Percentiles rank a stretch among this genome's conserved stretches.
Evolutionary conservation across 2,888 invertebrate species (phyloP).

Genomic region (Schizotus pectinicornis): DNA sequence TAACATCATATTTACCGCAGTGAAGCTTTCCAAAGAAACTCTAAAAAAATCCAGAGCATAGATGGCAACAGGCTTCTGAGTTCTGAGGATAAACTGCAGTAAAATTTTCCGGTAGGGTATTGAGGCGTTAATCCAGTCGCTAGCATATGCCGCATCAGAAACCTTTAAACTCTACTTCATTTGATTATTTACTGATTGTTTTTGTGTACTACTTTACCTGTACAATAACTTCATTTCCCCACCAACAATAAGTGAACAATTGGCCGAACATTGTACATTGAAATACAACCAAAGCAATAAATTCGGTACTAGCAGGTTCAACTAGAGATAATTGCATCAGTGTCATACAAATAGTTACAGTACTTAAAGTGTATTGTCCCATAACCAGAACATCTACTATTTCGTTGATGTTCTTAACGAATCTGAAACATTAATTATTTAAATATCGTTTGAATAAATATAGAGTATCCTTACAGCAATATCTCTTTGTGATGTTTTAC

Average conservation of each 20-base stretch:
- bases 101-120: background rate
- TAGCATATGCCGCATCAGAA: background rate
- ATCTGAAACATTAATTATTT: background rate
- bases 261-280: constrained; percentile 1
- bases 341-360: constrained; percentile 13
- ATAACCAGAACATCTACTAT: background rate
- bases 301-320: constrained; percentile 6
- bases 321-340: constrained; percentile 6
- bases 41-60: background rate
- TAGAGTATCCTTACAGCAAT: constrained; percentile 5
- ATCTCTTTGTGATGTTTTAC: constrained; percentile 17
- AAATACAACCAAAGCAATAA: constrained; percentile 2
- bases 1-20: background rate
- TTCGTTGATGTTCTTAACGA: background rate
- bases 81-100: background rate
- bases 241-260: constrained; percentile 18
- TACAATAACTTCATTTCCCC: constrained; percentile 7
- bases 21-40: background rate
- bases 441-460: constrained; percentile 1
- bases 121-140: background rate
- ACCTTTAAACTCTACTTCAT: background rate
- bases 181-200: too few relatives aligned
- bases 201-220: background rate
- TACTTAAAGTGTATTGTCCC: constrained; percentile 8
- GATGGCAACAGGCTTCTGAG: background rate